Percentiles rank a stretch among this genome's conserved stretches.
Evolutionary conservation across 2,797 vertebrate genomes (phyloP).

Genomic region (Pempheris klunzingeri): DNA sequence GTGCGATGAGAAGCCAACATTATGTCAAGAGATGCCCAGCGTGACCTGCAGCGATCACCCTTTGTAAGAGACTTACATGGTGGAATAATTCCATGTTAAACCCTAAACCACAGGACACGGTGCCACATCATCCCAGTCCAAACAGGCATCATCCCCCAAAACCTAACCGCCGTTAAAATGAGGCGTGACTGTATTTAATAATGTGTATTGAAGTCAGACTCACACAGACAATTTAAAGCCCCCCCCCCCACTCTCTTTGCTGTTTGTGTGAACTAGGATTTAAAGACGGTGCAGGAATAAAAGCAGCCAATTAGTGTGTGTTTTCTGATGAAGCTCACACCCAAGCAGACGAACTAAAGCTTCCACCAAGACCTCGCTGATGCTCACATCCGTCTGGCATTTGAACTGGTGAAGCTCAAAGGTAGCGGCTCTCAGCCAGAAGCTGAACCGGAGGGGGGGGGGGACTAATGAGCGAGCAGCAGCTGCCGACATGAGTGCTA

Average conservation of each 20-base stretch:
- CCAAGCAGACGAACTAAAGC: slow-evolving; percentile 53
- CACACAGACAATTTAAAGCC: slow-evolving; percentile 15
- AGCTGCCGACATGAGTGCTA: slow-evolving; percentile 63
- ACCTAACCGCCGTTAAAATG: slow-evolving; percentile 9
- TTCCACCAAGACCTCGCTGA: slow-evolving; percentile 62
- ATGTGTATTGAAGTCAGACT: slow-evolving; percentile 29
- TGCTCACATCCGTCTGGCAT: slow-evolving; percentile 71
- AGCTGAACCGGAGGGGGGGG: slow-evolving; percentile 63
- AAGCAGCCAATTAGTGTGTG: slow-evolving; percentile 64
- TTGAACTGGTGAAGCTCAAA: slow-evolving; percentile 77
- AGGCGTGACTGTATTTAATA: slow-evolving; percentile 17
- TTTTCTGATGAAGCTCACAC: slow-evolving; percentile 54
- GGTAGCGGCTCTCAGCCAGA: slow-evolving; percentile 73
- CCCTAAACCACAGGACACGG: background rate
- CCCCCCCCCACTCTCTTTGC: slow-evolving; percentile 13
- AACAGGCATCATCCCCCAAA: background rate
- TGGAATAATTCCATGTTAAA: slow-evolving; percentile 19
- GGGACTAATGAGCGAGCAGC: slow-evolving; percentile 77
- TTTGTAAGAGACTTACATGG: slow-evolving; percentile 21
- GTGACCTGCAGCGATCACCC: slow-evolving; percentile 42
- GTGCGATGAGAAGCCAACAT: slow-evolving; percentile 16
- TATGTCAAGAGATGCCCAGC: slow-evolving; percentile 16
- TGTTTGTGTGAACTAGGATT: slow-evolving; percentile 40
- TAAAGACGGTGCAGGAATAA: slow-evolving; percentile 45
- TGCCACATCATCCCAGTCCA: background rate